Evolutionary conservation across 2,888 invertebrate species (phyloP), one percentile per base, ranked within the genome.

Genomic region (Cephonodes hylas): DNA sequence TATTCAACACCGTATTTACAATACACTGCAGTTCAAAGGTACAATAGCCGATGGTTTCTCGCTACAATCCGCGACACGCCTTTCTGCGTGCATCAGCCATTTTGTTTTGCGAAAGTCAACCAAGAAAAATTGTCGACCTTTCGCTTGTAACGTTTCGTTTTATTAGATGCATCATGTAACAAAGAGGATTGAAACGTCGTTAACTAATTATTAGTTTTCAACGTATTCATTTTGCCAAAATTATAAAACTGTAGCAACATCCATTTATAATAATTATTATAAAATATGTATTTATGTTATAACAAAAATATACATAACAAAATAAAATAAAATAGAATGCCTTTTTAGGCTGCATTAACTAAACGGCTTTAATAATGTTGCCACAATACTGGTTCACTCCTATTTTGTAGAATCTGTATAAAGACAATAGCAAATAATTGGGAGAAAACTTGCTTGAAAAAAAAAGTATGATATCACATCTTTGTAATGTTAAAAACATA

Each of bases 31-130:
- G 88, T 89, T 88, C 83, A 84, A 86, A 71, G 74, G 84, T 80
- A 79, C 79, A 76, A 79, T 79, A 78, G 81, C 73, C 75, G 86
- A 80, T 76, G 84, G 76, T 77, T 75, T 76, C 74, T 88, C 84
- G 82, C 75, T 83, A 87, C 74, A 79, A 82, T 81, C 82, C 83
- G 84, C 86, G 89, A 86, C 88, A 91, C 89, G 80, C 91, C 91
- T 91, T 85, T 82, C 88, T 83, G 82, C 83, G 83, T 80, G 77
- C 79, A 85, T 81, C 91, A 81, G 91, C 91, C 91, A 91, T 91
- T 91, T 91, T 91, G 88, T 80, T 84, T 87, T 76, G 78, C 68
- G 45, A 60, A 62, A 45, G 53, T 53, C 31, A 27, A 48, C 4
- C 53, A 22, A 53, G 48, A 53, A 38, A 66, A 71, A 66, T 66